Evolutionary conservation across 2,888 invertebrate genomes (phyloP).

Genomic region (Phasia obesa): DNA sequence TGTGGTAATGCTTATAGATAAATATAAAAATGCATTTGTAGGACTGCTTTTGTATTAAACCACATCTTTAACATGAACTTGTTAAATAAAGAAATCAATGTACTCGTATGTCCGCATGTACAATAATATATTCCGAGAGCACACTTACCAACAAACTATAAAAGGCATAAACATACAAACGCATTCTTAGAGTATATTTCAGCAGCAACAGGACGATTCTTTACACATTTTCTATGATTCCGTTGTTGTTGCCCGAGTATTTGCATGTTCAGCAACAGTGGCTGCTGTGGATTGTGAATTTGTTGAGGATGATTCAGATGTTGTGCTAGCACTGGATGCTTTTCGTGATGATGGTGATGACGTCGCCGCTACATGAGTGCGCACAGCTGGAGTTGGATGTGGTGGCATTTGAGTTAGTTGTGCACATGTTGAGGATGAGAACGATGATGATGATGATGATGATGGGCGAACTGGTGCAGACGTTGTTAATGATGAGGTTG

Average conservation of each 20-base stretch:
- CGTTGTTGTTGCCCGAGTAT: slow-evolving; percentile 63
- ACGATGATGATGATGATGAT: slow-evolving; percentile 48
- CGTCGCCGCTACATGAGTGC: slow-evolving; percentile 13
- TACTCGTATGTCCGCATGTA: slow-evolving; percentile 4
- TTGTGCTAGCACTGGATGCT: slow-evolving; percentile 56
- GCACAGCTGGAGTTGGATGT: slow-evolving; percentile 51
- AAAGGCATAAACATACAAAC: slow-evolving; percentile 58
- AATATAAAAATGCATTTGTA: neutral
- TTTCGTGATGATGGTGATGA: slow-evolving; percentile 56
- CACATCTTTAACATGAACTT: slow-evolving; percentile 45
- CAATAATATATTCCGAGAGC: neutral
- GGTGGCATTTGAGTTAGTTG: slow-evolving; percentile 20
- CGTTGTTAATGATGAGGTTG: slow-evolving; percentile 38
- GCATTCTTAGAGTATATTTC: slow-evolving; percentile 78
- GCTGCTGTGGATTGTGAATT: slow-evolving; percentile 63
- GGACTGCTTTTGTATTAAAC: slow-evolving; percentile 24
- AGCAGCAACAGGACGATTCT: slow-evolving; percentile 78
- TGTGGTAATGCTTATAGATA: neutral
- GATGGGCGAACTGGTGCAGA: slow-evolving; percentile 22
- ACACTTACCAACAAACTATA: slow-evolving; percentile 37
- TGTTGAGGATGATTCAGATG: slow-evolving; percentile 65
- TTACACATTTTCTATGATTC: slow-evolving; percentile 78
- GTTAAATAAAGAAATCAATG: slow-evolving; percentile 13
- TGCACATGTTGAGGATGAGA: slow-evolving; percentile 51
- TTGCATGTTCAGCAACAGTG: slow-evolving; percentile 69